phyloP scores from a whole-genome alignment of 2,888 invertebrate genomes.

The Strigamia maritima region DNA sequence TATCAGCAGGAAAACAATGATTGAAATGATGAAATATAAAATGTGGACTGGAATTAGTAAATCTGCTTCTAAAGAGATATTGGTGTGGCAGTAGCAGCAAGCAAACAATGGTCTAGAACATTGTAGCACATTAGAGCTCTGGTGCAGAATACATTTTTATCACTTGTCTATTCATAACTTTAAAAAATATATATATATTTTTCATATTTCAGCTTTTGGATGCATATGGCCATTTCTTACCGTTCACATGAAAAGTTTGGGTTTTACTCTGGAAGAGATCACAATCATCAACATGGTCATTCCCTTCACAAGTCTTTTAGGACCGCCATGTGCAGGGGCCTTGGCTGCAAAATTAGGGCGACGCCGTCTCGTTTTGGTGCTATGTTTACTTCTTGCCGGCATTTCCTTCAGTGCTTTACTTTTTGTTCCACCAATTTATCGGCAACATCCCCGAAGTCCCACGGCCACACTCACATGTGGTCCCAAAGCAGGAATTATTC shows the following conservation, averaged over 20 bases:
- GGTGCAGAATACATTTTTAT: no score
- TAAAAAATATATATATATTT: no score
- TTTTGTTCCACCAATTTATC: constrained; percentile 48
- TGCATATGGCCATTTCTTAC: constrained; percentile 78
- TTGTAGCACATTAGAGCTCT: no score
- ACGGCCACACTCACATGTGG: constrained; percentile 45
- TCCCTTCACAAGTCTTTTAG: constrained; percentile 72
- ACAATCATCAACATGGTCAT: constrained; percentile 74
- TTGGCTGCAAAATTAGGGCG: constrained; percentile 69
- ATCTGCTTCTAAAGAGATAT: no score
- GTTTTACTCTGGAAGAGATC: constrained; percentile 70
- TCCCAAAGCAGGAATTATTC: constrained; percentile 42
- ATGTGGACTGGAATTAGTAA: no score
- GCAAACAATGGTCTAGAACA: no score
- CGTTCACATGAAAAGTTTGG: constrained; percentile 70
- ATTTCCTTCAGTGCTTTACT: constrained; percentile 49
- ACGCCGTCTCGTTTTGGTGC: constrained; percentile 50
- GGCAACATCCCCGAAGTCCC: constrained; percentile 43
- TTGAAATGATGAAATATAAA: no score
- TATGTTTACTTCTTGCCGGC: constrained; percentile 49
- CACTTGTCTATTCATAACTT: no score
- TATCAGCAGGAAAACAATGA: no score
- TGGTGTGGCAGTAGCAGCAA: no score
- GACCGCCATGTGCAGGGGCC: constrained; percentile 72
- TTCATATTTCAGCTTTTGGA: constrained; percentile 65